phyloP scores from a whole-genome alignment of 2,888 invertebrate species.

The Bombylius major region DNA sequence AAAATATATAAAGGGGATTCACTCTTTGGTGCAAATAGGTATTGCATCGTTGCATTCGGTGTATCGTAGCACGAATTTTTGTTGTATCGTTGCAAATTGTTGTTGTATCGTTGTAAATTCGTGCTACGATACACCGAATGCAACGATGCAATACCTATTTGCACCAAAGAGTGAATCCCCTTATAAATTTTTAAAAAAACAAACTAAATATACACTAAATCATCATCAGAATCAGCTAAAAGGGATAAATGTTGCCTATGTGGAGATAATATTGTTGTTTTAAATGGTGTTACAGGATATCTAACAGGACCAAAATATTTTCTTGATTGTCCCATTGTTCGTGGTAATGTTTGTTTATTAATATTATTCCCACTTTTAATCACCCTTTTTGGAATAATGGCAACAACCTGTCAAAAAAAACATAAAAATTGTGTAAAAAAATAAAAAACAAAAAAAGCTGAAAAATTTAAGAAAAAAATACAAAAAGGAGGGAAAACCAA shows the following conservation, averaged over 20 bases:
- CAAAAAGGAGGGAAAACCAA: too few species aligned
- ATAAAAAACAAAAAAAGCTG: not conserved
- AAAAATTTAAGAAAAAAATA: not conserved
- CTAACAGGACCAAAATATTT: conserved; percentile 50
- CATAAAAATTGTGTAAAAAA: not conserved
- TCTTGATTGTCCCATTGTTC: conserved; percentile 46
- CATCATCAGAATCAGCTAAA: conserved; percentile 41
- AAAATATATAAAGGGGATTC: too few species aligned
- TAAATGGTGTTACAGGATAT: conserved; percentile 51
- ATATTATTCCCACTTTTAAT: conserved; percentile 1
- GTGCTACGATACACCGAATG: too few species aligned
- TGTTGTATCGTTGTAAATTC: too few species aligned
- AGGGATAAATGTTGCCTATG: conserved; percentile 12
- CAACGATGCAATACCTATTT: too few species aligned
- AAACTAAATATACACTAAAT: conserved; percentile 46
- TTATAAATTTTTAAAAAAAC: too few species aligned
- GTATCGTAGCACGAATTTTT: too few species aligned
- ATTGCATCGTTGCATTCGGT: too few species aligned
- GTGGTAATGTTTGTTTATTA: conserved; percentile 41
- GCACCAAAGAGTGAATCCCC: too few species aligned
- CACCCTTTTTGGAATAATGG: conserved; percentile 14
- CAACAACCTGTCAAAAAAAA: conserved; percentile 11
- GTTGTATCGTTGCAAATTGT: too few species aligned
- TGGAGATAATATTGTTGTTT: conserved; percentile 13
- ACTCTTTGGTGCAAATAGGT: too few species aligned